These are phyloP conservation scores for Elegia similella DNA, from an alignment of 2,888 invertebrate species.

Conservation along the genomic window DNA sequence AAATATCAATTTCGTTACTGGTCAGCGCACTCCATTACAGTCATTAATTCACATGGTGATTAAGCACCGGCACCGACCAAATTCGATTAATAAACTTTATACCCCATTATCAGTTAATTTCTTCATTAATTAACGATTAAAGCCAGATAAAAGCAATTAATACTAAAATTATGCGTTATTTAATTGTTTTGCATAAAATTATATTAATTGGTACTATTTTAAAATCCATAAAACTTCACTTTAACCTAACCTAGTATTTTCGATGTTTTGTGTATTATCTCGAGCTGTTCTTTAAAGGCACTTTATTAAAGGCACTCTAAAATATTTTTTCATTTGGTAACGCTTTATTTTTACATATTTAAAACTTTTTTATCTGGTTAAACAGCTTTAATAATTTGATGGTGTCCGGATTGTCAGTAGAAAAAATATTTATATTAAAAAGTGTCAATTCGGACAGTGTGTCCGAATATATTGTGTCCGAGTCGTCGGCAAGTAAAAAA, in stretches of 20 bases:
- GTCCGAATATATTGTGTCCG: too few relatives aligned
- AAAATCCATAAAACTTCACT: background rate
- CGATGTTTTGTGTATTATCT: too few relatives aligned
- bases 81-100: conserved; percentile 19
- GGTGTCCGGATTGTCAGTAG: too few relatives aligned
- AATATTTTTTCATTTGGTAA: too few relatives aligned
- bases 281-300: too few relatives aligned
- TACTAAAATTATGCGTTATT: conserved; percentile 18
- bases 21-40: background rate
- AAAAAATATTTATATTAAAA: too few relatives aligned
- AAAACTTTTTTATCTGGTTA: too few relatives aligned
- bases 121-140: conserved; percentile 25
- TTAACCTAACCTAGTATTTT: background rate
- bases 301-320: too few relatives aligned
- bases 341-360: too few relatives aligned
- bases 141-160: conserved; percentile 23
- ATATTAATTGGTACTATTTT: conserved; percentile 9
- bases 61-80: background rate
- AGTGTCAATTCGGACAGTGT: too few relatives aligned
- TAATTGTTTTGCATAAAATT: conserved; percentile 15
- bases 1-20: background rate
- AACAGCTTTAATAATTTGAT: too few relatives aligned
- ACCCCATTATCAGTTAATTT: conserved; percentile 25
- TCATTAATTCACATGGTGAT: conserved; percentile 1
- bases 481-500: too few relatives aligned